Conservation (phyloP, 2,113 vertebrate genomes). For the Fulmarus glacialis region DNA sequence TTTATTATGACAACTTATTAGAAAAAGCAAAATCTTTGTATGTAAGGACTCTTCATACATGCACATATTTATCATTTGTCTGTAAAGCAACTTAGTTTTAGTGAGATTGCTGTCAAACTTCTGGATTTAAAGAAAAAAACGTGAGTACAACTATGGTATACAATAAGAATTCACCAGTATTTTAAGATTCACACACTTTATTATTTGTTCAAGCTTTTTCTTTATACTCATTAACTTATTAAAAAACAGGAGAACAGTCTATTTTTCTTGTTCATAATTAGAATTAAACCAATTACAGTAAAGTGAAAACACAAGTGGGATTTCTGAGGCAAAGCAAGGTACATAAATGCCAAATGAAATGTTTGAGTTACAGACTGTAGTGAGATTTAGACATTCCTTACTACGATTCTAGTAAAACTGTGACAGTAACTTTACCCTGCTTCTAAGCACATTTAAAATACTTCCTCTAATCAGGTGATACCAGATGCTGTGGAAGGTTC, state of each 20-base stretch:
- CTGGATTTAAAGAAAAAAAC: not conserved
- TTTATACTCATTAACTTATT: not conserved
- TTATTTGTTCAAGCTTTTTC: not conserved
- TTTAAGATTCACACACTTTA: not conserved
- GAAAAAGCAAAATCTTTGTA: not conserved
- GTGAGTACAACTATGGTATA: not conserved
- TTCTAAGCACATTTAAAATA: not conserved
- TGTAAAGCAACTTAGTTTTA: not conserved
- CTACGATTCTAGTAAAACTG: not conserved
- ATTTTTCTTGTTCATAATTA: not conserved
- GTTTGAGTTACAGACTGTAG: not conserved
- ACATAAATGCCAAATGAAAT: not conserved
- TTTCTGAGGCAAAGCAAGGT: not conserved
- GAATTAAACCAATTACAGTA: not conserved
- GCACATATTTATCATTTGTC: rapidly evolving
- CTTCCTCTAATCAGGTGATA: not conserved
- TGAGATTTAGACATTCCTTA: not conserved
- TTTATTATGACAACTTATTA: not conserved
- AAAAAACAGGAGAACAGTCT: not conserved
- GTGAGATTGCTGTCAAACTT: not conserved
- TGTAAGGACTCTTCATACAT: not conserved
- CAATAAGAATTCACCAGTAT: not conserved
- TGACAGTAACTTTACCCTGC: not conserved
- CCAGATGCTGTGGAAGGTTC: not conserved
- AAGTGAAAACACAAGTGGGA: not conserved